Conservation (phyloP, 2,888 invertebrate species). For the Oscheius sp. region DNA sequence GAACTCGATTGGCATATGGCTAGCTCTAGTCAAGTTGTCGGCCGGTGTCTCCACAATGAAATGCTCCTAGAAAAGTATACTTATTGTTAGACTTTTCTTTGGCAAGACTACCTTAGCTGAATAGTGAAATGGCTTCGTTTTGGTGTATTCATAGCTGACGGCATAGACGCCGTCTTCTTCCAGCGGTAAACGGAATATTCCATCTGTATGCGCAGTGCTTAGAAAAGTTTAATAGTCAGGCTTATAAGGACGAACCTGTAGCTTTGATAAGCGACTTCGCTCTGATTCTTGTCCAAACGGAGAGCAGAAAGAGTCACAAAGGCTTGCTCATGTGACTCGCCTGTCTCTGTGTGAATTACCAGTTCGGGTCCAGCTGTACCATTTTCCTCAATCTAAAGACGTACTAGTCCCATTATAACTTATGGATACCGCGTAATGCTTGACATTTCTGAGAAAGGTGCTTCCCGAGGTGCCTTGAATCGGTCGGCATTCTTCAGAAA, state of each 20-base stretch:
- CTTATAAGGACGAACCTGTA: slow-evolving; percentile 15
- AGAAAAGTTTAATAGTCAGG: background rate
- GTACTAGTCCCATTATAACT: background rate
- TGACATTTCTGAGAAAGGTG: slow-evolving; percentile 53
- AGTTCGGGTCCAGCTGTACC: slow-evolving; percentile 36
- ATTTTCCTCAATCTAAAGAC: slow-evolving; percentile 22
- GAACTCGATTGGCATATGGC: slow-evolving; percentile 43
- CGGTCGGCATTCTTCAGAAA: slow-evolving; percentile 58
- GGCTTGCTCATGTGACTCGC: slow-evolving; percentile 46
- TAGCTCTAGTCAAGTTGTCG: slow-evolving; percentile 43
- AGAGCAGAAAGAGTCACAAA: slow-evolving; percentile 46
- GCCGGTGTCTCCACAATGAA: slow-evolving; percentile 55
- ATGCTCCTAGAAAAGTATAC: slow-evolving; percentile 36
- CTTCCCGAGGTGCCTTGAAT: slow-evolving; percentile 56
- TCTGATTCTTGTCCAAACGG: slow-evolving; percentile 45
- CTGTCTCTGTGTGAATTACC: slow-evolving; percentile 52
- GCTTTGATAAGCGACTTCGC: slow-evolving; percentile 32
- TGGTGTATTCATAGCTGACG: slow-evolving; percentile 68
- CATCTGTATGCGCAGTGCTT: slow-evolving; percentile 61
- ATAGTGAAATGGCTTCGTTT: slow-evolving; percentile 61
- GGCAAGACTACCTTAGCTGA: slow-evolving; percentile 43
- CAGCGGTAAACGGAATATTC: slow-evolving; percentile 60
- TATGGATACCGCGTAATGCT: slow-evolving; percentile 41
- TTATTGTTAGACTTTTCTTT: background rate
- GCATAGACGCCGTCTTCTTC: slow-evolving; percentile 67